These are phyloP conservation scores for Bombus confusus DNA, from an alignment of 1,140 invertebrate species.

Conservation along the genomic window DNA sequence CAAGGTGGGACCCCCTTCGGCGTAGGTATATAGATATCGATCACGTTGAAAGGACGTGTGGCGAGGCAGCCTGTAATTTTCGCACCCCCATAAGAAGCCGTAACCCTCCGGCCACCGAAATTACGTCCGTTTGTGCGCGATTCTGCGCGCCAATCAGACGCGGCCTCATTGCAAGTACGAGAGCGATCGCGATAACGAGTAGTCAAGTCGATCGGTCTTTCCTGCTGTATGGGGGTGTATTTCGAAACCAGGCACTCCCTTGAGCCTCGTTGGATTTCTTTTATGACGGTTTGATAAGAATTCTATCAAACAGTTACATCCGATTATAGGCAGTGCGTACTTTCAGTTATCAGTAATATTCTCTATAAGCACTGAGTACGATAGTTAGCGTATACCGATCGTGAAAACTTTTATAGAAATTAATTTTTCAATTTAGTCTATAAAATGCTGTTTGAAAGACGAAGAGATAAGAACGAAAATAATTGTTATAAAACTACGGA, in stretches of 20 bases:
- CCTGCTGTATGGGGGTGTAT: slow-evolving; percentile 15
- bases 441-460: too few species aligned
- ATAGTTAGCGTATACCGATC: not conserved
- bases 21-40: slow-evolving; percentile 59
- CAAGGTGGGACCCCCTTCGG: slow-evolving; percentile 43
- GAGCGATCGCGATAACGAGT: slow-evolving; percentile 76
- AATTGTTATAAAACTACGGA: not conserved
- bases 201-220: slow-evolving; percentile 57
- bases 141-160: slow-evolving; percentile 70
- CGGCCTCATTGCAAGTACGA: slow-evolving; percentile 59
- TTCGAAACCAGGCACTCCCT: slow-evolving; percentile 8
- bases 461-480: not conserved
- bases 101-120: slow-evolving; percentile 70
- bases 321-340: not conserved
- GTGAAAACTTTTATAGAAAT: not conserved
- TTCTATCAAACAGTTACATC: not conserved
- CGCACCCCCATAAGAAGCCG: slow-evolving; percentile 69
- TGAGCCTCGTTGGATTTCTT: not conserved
- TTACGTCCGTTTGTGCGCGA: slow-evolving; percentile 78
- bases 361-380: too few species aligned
- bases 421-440: not conserved
- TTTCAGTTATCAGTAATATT: not conserved
- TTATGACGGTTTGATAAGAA: too few species aligned
- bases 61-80: slow-evolving; percentile 75
- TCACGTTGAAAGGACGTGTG: slow-evolving; percentile 65